Base-by-base conservation (phyloP, 1,140 invertebrate species). In the Probaryconus sp. region DNA sequence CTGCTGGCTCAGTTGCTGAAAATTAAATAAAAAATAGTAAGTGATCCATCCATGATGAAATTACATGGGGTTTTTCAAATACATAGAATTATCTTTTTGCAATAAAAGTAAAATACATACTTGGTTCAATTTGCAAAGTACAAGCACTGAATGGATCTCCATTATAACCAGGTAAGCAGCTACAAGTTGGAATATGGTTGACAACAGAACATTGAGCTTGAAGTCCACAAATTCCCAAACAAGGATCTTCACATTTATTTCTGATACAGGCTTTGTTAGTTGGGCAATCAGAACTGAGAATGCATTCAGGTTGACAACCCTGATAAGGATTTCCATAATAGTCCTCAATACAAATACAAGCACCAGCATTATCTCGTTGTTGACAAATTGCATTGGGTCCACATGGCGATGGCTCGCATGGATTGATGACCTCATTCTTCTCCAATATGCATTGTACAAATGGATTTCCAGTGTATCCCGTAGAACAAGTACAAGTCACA, bases 401-500 rank as follows among this genome's bases (percentile, higher is more conserved):
- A 77, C 92, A 92, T 0, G 91, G 90, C 10, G 85, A 90, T 16
- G 90, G 89, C 24, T 87, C 82, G 45, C 90, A 91, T 1, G 91
- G 84, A 73, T 86, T 87, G 1, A 85, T 81, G 0, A 72, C 56
- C 60, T 83, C 81, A 18, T 79, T 80, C 80, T 86, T 79, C 58
- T 87, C 64, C 2, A 79, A 26, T 31, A 89, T 60, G 58, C 92
- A 93, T 65, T 90, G 89, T 0, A 91, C 87, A 64, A 92, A 94
- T 53, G 94, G 93, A 90, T 95, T 93, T 55, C 94, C 94, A 1
- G 91, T 91, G 81, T 90, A 94, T 16, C 94, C 94, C 33, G 90
- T 88, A 2, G 90, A 83, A 85, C 94, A 96, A 2, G 91, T 90
- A 79, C 94, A 95, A 2, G 92, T 90, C 1, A 94, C 93, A 33